These are phyloP conservation scores for Drosophila flavopinicola DNA, from an alignment of 2,888 invertebrate species.

Conservation along the genomic window DNA sequence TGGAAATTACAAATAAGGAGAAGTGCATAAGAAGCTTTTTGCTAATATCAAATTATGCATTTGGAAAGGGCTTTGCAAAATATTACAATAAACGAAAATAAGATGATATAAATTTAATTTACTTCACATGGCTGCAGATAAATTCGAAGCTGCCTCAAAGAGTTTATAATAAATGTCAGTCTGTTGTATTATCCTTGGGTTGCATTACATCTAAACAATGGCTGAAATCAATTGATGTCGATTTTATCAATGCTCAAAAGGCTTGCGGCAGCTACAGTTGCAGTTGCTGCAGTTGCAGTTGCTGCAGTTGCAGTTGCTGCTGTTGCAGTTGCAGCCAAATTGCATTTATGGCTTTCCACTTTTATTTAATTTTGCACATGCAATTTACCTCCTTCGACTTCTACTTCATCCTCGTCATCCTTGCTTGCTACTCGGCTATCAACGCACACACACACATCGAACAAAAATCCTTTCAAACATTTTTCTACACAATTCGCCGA, in stretches of 20 bases:
- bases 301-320: constrained; percentile 33
- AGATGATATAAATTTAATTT: too few relatives aligned
- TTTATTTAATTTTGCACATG: constrained; percentile 72
- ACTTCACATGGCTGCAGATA: too few relatives aligned
- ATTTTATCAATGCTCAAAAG: constrained; percentile 60
- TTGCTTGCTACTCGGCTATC: constrained; percentile 37
- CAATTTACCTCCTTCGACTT: constrained; percentile 44
- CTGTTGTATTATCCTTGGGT: constrained; percentile 11
- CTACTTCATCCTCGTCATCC: constrained; percentile 22
- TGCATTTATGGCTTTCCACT: constrained; percentile 77
- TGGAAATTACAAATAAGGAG: constrained; percentile 26
- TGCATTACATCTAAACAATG: constrained; percentile 59
- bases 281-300: constrained; percentile 30
- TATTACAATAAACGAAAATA: too few relatives aligned
- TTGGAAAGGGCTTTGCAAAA: too few relatives aligned
- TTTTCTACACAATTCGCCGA: constrained; percentile 72
- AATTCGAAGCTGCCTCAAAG: background rate
- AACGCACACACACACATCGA: constrained; percentile 29
- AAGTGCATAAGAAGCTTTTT: constrained; percentile 12
- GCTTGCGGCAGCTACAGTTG: constrained; percentile 10
- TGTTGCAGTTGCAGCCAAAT: constrained; percentile 68
- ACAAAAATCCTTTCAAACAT: constrained; percentile 64
- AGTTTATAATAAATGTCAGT: constrained; percentile 4
- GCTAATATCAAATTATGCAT: background rate
- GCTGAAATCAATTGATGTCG: constrained; percentile 72